Evolutionary conservation across 2,113 vertebrate species (phyloP), one percentile per base, ranked within the genome.

Genomic region (Stegastes partitus): DNA sequence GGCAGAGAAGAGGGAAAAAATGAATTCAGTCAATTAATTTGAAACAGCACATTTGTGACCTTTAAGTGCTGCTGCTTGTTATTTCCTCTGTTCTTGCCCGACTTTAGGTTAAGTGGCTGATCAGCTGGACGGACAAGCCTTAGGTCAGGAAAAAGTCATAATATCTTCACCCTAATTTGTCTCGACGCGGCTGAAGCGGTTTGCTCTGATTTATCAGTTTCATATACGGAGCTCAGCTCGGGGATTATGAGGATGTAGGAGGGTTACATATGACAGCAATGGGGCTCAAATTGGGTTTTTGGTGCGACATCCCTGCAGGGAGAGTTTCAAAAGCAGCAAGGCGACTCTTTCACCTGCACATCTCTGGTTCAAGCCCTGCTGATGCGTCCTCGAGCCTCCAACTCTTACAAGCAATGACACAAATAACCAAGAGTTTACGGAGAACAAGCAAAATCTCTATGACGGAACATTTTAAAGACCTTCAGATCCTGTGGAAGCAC

Each of bases 231-330:
- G 72, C 59, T 82, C 68, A 45, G 31, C 61, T 25, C 5, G 47
- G 57, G 62, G 73, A 81, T 81, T 77, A 81, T 49, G 57, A 82
- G 68, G 83, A 63, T 69, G 65, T 65, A 3, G 59, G 50, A 49
- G 72, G 71, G 63, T 73, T 77, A 63, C 74, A 85, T 34, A 67
- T 62, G 70, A 65, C 66, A 73, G 72, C 64, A 79, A 78, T 55
- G 14, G 65, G 21, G 28, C 68, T 67, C 50, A 85, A 88, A 89
- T 88, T 82, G 51, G 45, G 68, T 89, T 92, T 34, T 77, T 28
- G 26, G 3, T 11, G 21, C 64, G 57, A 77, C 44, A 55, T 59
- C 65, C 76, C 83, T 80, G 75, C 22, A 22, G 78, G 62, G 54
- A 72, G 21, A 76, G 28, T 50, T 47, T 70, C 11, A 57, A 55